A percentile compares a stretch with the other conserved stretches of the same genome.
Evolutionary conservation across 2,888 invertebrate species (phyloP).

Genomic region (Nomada flava): DNA sequence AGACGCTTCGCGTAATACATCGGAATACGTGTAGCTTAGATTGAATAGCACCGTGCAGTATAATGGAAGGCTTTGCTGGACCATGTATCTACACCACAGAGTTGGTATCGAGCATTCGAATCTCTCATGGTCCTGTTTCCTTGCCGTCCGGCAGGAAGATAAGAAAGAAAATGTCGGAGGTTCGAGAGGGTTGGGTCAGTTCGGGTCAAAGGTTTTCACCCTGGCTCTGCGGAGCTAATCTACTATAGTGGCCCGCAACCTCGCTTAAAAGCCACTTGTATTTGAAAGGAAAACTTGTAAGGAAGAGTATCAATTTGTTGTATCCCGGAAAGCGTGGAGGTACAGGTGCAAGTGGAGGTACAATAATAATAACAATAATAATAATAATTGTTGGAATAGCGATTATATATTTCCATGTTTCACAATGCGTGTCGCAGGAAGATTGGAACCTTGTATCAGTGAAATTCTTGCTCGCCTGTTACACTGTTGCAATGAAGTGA

Average conservation of each 20-base stretch:
- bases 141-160: conserved; percentile 30
- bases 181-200: not conserved
- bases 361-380: no score
- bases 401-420: no score
- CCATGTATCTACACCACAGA: conserved; percentile 66
- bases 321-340: no score
- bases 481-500: conserved; percentile 27
- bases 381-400: no score
- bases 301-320: no score
- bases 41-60: conserved; percentile 70
- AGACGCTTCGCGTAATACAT: conserved; percentile 67
- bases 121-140: conserved; percentile 65
- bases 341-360: no score
- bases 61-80: conserved; percentile 72
- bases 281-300: not conserved
- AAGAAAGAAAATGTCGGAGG: conserved; percentile 18
- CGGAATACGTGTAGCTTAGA: conserved; percentile 66
- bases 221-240: not conserved
- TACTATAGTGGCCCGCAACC: not conserved
- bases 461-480: not conserved
- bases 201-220: not conserved
- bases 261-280: not conserved
- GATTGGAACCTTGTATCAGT: not conserved
- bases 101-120: conserved; percentile 64
- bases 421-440: no score